Percentiles rank a stretch among this genome's conserved stretches.
phyloP scores from a whole-genome alignment of 2,113 vertebrate species.

The Anarhynchus alexandrinus region DNA sequence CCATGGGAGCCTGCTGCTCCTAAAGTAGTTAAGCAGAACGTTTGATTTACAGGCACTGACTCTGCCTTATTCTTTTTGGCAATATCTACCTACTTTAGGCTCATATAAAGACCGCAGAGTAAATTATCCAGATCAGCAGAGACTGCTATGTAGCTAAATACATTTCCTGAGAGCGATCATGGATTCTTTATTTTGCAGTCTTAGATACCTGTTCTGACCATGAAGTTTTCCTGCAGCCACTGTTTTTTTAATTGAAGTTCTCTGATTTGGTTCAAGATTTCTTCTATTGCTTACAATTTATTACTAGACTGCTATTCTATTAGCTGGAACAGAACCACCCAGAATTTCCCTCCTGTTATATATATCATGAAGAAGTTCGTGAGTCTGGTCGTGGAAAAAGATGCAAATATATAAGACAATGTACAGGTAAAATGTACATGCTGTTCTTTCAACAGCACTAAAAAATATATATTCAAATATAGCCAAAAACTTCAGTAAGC shows the following conservation, averaged over 20 bases:
- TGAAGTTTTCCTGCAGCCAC: not conserved
- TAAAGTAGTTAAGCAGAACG: slow-evolving; percentile 16
- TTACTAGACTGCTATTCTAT: not conserved
- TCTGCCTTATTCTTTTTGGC: slow-evolving; percentile 26
- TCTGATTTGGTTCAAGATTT: not conserved
- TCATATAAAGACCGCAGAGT: not conserved
- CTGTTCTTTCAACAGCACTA: not conserved
- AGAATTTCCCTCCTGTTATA: not conserved
- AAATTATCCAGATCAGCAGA: slow-evolving; percentile 1
- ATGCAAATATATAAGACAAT: not conserved
- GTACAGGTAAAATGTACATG: not conserved
- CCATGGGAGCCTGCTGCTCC: not conserved
- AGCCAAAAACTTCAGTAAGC: not conserved
- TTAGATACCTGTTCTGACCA: not conserved
- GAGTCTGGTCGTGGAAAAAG: not conserved
- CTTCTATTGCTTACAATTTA: not conserved
- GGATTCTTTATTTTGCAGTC: not conserved
- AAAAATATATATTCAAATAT: not conserved
- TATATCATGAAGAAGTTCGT: not conserved
- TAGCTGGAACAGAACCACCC: not conserved
- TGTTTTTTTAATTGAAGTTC: not conserved
- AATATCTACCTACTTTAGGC: not conserved
- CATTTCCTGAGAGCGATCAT: not conserved
- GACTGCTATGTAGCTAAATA: not conserved
- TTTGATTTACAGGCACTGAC: slow-evolving; percentile 22